Evolutionary conservation across 2,888 invertebrate genomes (phyloP).

Genomic region (Drosophila diplacantha): DNA sequence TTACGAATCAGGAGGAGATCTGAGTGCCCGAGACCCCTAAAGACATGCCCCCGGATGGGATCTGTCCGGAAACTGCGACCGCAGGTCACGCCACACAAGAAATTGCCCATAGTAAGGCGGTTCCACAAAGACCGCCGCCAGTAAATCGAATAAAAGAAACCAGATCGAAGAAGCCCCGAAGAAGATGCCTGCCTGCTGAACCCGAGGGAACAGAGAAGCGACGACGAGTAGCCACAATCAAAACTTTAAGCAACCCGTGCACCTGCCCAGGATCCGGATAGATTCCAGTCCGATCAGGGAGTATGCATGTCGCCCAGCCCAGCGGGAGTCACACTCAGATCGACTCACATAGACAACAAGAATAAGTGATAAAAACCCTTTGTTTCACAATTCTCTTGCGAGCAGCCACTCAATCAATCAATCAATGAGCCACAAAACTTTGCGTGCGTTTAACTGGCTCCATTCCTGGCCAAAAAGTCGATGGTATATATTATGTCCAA

Average conservation of each 20-base stretch:
- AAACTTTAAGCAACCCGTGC: constrained; percentile 32
- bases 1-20: constrained; percentile 37
- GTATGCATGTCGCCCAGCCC: constrained; percentile 7
- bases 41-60: constrained; percentile 3
- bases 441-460: constrained; percentile 67
- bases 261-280: constrained; percentile 7
- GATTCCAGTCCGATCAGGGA: background rate
- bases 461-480: constrained; percentile 47
- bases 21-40: constrained; percentile 5
- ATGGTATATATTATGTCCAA: constrained; percentile 6
- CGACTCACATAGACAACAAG: constrained; percentile 50
- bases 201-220: constrained; percentile 23
- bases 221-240: constrained; percentile 33
- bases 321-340: constrained; percentile 33
- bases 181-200: constrained; percentile 42
- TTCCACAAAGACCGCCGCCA: constrained; percentile 17
- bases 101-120: constrained; percentile 57
- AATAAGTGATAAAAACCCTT: constrained; percentile 76
- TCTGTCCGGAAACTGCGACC: constrained; percentile 6
- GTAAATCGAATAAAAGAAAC: constrained; percentile 14
- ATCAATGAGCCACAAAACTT: constrained; percentile 58
- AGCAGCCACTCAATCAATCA: constrained; percentile 60
- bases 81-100: constrained; percentile 43
- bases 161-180: constrained; percentile 26
- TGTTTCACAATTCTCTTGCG: constrained; percentile 67